phyloP scores from a whole-genome alignment of 2,113 vertebrate genomes.

The Myxocyprinus asiaticus region DNA sequence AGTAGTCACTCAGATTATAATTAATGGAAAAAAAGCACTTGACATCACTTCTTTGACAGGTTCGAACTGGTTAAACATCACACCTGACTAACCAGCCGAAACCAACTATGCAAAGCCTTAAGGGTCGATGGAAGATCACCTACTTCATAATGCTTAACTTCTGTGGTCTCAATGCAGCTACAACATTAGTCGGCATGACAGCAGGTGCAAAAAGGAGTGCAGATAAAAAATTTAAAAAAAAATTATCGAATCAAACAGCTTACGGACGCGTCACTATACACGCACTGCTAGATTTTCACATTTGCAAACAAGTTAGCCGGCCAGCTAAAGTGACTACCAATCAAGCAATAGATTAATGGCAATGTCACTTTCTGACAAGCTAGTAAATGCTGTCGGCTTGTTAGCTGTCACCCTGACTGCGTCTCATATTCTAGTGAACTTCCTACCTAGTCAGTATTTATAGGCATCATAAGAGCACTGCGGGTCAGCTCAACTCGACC shows the following conservation, averaged over 20 bases:
- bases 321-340: slow-evolving; percentile 19
- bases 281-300: neutral
- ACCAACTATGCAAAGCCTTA: slow-evolving; percentile 1
- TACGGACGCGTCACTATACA: no score
- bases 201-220: no score
- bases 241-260: neutral
- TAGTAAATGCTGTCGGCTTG: neutral
- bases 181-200: neutral
- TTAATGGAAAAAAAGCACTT: no score
- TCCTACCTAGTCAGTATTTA: neutral
- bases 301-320: slow-evolving; percentile 26
- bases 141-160: neutral
- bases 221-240: no score
- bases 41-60: no score
- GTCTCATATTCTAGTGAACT: neutral
- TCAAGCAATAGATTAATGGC: neutral
- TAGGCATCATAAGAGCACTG: neutral
- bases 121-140: neutral
- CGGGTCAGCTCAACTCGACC: neutral
- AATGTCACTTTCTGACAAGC: slow-evolving; percentile 21
- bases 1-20: no score
- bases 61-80: no score
- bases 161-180: neutral
- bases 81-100: neutral
- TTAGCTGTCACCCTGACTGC: neutral